Base-by-base conservation (phyloP, 2,888 invertebrate species). In the Polyommatus iphigenia region DNA sequence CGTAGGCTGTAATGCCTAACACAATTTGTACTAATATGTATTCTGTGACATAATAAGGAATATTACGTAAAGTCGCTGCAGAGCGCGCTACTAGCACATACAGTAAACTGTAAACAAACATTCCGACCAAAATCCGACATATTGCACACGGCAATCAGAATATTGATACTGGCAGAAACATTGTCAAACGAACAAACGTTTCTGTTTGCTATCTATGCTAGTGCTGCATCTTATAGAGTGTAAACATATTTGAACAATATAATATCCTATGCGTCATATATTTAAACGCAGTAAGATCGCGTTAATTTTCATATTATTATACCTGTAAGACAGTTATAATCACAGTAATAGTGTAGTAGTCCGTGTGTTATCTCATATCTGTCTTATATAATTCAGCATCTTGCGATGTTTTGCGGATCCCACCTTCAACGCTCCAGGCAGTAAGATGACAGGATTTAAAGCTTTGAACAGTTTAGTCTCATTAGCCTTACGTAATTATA, bases 391-490 rank as follows among this genome's bases (percentile, higher is more conserved):
- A 29, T 73, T 73, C 46, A 41, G 73, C 5, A 54, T 54, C 15
- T 54, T 24, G 18, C 50, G 24, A 54, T 75, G 75, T 75, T 75
- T 29, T 54, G 54, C 54, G 54, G 54, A 32, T 54, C 29, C 46
- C 75, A 29, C 54, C 29, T 75, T 50, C 24, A 24, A 13, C 0
- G 13, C 46, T 73, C 50, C 15, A 75, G 75, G 29, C 50, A 29
- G 13, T 29, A 32, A 75, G 32, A 24, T 54, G 75, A 75, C 75
- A 75, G 75, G 50, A 54, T 29, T 75, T 75, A 75, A 54, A 75
- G 50, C 46, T 75, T 54, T 29, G 32, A 15, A 54, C 50, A 18
- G 18, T 75, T 54, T 75, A 72, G 46, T 46, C 72, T 24, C 72
- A 72, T 46, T 20, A 72, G n/a, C 46, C 72, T 72, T 2, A 2